A percentile compares a stretch with the other conserved stretches of the same genome.
These are phyloP conservation scores for Dromas ardeola DNA, from an alignment of 2,113 vertebrate genomes.

Conservation along the genomic window DNA sequence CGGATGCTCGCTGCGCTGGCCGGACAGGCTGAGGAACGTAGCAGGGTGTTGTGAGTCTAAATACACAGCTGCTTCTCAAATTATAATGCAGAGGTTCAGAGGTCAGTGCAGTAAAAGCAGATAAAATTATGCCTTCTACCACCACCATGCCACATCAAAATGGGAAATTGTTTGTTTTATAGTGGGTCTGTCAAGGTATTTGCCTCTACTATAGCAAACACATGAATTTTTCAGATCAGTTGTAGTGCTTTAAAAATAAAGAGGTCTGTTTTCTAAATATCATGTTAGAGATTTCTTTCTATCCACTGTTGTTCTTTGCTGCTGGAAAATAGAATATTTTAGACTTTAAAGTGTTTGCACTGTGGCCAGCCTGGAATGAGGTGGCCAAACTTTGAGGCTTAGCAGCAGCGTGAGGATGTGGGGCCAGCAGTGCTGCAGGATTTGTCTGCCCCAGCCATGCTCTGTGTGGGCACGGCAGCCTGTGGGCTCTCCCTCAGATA, in stretches of 20 bases:
- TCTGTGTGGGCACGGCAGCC: background rate
- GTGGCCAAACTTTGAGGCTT: background rate
- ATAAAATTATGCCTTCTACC: conserved; percentile 46
- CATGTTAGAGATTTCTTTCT: background rate
- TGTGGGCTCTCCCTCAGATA: background rate
- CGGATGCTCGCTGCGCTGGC: background rate
- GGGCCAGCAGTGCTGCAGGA: background rate
- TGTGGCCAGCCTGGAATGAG: background rate
- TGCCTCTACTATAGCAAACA: background rate
- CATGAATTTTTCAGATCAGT: background rate
- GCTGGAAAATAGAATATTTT: background rate
- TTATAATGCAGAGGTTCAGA: conserved; percentile 41
- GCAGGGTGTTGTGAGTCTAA: background rate
- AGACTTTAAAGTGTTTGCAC: background rate
- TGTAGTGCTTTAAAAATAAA: background rate
- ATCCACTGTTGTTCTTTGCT: background rate
- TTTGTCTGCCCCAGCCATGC: background rate
- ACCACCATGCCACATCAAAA: background rate
- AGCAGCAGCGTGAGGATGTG: background rate
- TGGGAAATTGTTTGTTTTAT: conserved; percentile 20
- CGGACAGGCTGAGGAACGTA: background rate
- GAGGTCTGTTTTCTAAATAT: background rate
- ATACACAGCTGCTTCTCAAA: conserved; percentile 63
- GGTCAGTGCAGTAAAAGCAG: conserved; percentile 61
- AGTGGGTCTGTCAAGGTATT: background rate